Evolutionary conservation across 2,888 invertebrate genomes (phyloP).

Genomic region (Protonemura montana): DNA sequence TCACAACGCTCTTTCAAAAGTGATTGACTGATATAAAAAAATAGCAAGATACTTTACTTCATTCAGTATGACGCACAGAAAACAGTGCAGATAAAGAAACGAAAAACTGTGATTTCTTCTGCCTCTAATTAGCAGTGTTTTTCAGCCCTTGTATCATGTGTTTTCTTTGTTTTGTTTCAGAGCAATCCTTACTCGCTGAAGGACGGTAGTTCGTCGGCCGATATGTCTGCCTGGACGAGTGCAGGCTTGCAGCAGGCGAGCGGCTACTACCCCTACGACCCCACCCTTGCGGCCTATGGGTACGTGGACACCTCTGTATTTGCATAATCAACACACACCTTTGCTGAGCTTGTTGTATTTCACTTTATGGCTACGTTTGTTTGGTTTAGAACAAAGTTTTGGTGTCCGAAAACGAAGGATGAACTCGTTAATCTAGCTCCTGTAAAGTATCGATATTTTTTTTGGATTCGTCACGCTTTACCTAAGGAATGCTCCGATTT

Average conservation of each 20-base stretch:
- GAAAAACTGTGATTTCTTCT: neutral
- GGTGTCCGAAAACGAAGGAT: no score
- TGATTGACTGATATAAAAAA: neutral
- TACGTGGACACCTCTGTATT: no score
- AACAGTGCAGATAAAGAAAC: neutral
- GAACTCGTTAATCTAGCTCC: no score
- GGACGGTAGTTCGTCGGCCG: constrained; percentile 79
- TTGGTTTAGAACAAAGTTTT: no score
- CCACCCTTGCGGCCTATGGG: constrained; percentile 92
- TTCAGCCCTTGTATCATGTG: neutral
- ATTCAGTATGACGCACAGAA: no score
- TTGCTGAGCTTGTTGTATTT: no score
- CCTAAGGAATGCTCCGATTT: no score
- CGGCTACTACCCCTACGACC: constrained; percentile 93
- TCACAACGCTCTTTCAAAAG: neutral
- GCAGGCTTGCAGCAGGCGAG: constrained; percentile 89
- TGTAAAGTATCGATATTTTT: no score
- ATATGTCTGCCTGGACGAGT: constrained; percentile 92
- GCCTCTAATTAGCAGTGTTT: no score
- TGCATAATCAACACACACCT: constrained; percentile 3
- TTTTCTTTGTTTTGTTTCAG: constrained; percentile 64
- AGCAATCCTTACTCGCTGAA: constrained; percentile 90
- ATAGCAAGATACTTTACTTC: no score
- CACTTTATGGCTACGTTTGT: no score
- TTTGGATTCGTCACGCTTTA: no score